Conservation (phyloP, 2,797 vertebrate genomes). For the Rhinichthys osculus region DNA sequence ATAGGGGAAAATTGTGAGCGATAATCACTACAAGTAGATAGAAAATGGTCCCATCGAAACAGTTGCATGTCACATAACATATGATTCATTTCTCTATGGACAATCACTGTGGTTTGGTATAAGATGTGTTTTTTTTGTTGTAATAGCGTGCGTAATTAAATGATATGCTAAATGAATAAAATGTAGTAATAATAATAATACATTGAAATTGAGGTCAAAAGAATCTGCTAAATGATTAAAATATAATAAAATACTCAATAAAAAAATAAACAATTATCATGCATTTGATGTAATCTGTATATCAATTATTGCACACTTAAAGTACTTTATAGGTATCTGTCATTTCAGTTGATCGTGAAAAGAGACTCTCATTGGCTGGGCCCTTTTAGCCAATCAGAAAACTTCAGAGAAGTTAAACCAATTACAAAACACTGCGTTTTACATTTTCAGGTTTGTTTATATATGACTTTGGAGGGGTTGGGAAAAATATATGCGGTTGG, state of each 20-base stretch:
- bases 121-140: background rate
- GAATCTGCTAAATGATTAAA: background rate
- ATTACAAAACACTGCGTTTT: background rate
- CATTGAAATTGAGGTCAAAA: background rate
- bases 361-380: background rate
- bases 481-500: background rate
- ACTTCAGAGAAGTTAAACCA: background rate
- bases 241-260: background rate
- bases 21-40: constrained; percentile 14
- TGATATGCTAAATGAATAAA: background rate
- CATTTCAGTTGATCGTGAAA: background rate
- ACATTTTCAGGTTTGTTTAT: background rate
- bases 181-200: background rate
- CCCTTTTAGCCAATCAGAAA: background rate
- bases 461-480: background rate
- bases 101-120: background rate
- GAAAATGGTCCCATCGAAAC: background rate
- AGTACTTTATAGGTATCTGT: background rate
- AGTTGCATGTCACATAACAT: background rate
- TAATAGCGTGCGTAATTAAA: background rate
- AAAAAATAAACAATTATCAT: background rate
- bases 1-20: constrained; percentile 42
- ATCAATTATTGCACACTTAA: background rate
- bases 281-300: background rate
- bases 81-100: background rate